Percentiles rank a stretch among this genome's conserved stretches.
phyloP scores from a whole-genome alignment of 2,888 invertebrate species.

The Leucoma salicis region DNA sequence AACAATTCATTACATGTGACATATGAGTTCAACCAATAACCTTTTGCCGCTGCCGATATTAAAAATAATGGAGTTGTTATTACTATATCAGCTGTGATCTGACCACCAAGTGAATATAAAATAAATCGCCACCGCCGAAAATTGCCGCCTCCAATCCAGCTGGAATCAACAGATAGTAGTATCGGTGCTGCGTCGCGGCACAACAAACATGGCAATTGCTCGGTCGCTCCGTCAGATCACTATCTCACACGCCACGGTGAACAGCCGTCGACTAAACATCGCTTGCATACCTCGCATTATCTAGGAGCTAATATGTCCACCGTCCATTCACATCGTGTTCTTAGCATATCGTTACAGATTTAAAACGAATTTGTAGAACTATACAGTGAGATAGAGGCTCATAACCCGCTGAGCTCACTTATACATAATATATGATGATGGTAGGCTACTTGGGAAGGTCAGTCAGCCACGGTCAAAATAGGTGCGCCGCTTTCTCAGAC shows the following conservation, averaged over 20 bases:
- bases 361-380: conserved; percentile 9
- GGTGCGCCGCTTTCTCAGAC: too few species aligned
- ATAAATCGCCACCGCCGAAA: conserved; percentile 31
- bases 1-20: too few species aligned
- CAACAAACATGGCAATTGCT: conserved; percentile 76
- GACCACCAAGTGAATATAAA: conserved; percentile 22
- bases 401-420: too few species aligned
- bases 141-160: conserved; percentile 41
- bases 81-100: conserved; percentile 18
- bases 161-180: conserved; percentile 29
- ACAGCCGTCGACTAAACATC: conserved; percentile 41
- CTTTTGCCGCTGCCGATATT: too few species aligned
- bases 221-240: conserved; percentile 53
- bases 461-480: too few species aligned
- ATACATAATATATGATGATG: neutral
- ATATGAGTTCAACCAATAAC: too few species aligned
- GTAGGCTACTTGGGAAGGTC: too few species aligned
- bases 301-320: conserved; percentile 45
- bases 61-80: conserved; percentile 19
- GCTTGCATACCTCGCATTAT: conserved; percentile 37
- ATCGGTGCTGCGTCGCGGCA: conserved; percentile 34
- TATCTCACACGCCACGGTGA: conserved; percentile 58
- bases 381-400: too few species aligned
- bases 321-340: conserved; percentile 40
- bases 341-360: conserved; percentile 38